A percentile compares a stretch with the other conserved stretches of the same genome.
Evolutionary conservation across 2,113 vertebrate species (phyloP).

Genomic region (Otocyon megalotis): DNA sequence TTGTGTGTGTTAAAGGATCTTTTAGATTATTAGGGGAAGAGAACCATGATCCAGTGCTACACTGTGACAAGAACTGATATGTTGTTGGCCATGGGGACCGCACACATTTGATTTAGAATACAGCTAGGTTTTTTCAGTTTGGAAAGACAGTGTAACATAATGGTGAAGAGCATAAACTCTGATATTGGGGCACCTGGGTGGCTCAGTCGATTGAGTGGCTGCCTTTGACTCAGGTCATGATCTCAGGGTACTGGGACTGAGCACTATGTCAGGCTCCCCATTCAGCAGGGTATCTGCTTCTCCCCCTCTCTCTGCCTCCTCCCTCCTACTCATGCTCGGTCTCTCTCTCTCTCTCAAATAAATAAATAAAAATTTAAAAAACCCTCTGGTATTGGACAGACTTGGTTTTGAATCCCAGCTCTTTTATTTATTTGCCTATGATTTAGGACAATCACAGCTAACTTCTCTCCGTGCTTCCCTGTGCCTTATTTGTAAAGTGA

Average conservation of each 20-base stretch:
- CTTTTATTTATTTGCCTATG: background rate
- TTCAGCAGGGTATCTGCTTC: no score
- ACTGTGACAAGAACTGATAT: background rate
- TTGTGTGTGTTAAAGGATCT: background rate
- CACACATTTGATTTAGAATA: background rate
- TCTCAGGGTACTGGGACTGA: no score
- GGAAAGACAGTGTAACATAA: background rate
- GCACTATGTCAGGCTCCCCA: no score
- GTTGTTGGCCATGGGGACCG: background rate
- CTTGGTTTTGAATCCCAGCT: background rate
- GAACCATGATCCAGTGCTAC: background rate
- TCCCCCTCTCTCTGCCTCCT: no score
- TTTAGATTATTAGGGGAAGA: constrained; percentile 1
- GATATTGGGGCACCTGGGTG: no score
- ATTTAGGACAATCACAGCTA: background rate
- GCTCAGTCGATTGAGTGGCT: no score
- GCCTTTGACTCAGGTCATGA: no score
- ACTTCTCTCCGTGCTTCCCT: background rate
- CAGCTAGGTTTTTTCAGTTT: background rate
- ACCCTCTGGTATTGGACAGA: background rate
- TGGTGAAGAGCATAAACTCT: background rate
- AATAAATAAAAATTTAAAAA: background rate
- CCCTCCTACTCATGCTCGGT: no score
- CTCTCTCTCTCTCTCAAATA: no score
- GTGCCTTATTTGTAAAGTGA: constrained; percentile 51